These are phyloP conservation scores for Spicauda simplicius DNA, from an alignment of 2,888 invertebrate species.

Conservation along the genomic window DNA sequence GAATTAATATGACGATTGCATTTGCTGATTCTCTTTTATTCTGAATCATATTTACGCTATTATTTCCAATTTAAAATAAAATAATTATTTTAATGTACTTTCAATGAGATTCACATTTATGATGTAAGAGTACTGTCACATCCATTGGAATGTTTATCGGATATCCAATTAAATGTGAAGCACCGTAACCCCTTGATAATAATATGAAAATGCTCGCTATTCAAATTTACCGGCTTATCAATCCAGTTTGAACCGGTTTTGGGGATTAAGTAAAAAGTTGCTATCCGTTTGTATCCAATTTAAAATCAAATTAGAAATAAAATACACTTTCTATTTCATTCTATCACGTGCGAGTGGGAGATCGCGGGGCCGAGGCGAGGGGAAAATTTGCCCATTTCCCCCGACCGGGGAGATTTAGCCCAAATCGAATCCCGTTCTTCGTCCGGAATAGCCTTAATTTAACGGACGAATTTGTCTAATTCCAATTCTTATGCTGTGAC, in stretches of 20 bases:
- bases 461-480: conserved; percentile 84
- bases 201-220: conserved; percentile 21
- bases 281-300: conserved; percentile 77
- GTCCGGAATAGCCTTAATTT: conserved; percentile 79
- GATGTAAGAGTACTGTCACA: conserved; percentile 6
- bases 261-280: conserved; percentile 41
- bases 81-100: conserved; percentile 14
- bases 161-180: conserved; percentile 35
- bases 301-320: conserved; percentile 81
- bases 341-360: conserved; percentile 71
- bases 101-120: conserved; percentile 19
- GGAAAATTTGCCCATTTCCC: conserved; percentile 68
- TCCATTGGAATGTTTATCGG: conserved; percentile 11
- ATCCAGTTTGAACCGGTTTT: conserved; percentile 17
- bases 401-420: conserved; percentile 67
- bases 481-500: conserved; percentile 82
- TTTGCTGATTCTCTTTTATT: too few relatives aligned
- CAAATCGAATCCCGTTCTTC: conserved; percentile 77
- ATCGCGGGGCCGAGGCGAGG: conserved; percentile 52
- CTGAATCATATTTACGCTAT: too few relatives aligned
- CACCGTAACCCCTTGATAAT: conserved; percentile 20
- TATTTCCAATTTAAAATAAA: too few relatives aligned
- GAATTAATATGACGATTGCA: too few relatives aligned
- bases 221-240: conserved; percentile 32
- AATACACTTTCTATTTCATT: conserved; percentile 76